A percentile compares a stretch with the other conserved stretches of the same genome.
Conservation (phyloP, 23 tunicate species). For the Styela clava region DNA sequence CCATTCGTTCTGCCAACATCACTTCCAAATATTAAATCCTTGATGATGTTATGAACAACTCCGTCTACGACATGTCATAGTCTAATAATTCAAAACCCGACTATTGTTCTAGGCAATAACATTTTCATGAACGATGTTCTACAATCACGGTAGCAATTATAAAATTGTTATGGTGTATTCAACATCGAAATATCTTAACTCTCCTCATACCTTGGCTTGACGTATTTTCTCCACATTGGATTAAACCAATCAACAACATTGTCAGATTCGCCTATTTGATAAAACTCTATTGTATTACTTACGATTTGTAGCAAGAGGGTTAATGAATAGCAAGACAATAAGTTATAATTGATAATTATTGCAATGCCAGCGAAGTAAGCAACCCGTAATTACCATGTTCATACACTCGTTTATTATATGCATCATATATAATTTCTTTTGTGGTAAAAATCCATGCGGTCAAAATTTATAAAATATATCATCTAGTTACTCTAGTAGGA, state of each 20-base stretch:
- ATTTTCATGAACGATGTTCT: background rate
- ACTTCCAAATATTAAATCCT: too few relatives aligned
- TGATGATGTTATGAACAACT: too few relatives aligned
- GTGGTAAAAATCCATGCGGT: background rate
- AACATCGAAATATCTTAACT: background rate
- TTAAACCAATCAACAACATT: too few relatives aligned
- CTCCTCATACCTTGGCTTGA: background rate
- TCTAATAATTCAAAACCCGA: too few relatives aligned
- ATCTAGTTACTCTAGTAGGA: too few relatives aligned
- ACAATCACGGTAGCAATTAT: background rate
- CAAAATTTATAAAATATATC: background rate
- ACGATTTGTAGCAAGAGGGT: background rate
- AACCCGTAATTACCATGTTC: background rate
- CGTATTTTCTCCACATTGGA: background rate
- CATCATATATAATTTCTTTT: background rate
- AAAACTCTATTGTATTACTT: too few relatives aligned
- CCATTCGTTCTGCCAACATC: too few relatives aligned
- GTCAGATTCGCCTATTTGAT: too few relatives aligned
- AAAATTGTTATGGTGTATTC: background rate
- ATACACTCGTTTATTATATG: background rate
- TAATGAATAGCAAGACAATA: background rate
- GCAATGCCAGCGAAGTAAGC: background rate
- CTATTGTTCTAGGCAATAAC: background rate
- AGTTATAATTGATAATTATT: background rate
- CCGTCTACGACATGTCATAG: too few relatives aligned